A percentile compares a stretch with the other conserved stretches of the same genome.
Evolutionary conservation across 2,113 vertebrate genomes (phyloP).

Genomic region (Ophiodon elongatus): DNA sequence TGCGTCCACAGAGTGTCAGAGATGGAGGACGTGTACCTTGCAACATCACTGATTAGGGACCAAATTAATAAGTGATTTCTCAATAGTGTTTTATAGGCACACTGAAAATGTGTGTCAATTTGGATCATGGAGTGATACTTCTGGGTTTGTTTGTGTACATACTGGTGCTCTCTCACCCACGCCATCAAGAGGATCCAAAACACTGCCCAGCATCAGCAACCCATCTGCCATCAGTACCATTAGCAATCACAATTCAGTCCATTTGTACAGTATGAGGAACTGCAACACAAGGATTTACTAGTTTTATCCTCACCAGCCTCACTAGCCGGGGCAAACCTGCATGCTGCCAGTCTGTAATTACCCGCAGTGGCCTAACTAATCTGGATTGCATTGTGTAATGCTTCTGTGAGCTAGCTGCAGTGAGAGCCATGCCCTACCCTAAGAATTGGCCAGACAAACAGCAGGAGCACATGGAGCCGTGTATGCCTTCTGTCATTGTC

Average conservation of each 20-base stretch:
- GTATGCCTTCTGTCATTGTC: constrained; percentile 39
- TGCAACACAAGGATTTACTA: background rate
- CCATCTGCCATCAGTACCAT: constrained; percentile 30
- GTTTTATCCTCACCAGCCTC: constrained; percentile 10
- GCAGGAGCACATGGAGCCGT: constrained; percentile 53
- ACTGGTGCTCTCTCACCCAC: constrained; percentile 24
- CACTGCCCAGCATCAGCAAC: constrained; percentile 14
- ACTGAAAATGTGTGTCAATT: background rate
- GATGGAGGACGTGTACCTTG: no score
- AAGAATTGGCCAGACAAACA: constrained; percentile 51
- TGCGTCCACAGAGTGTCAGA: no score
- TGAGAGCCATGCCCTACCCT: constrained; percentile 34
- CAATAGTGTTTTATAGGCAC: background rate
- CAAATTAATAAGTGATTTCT: background rate
- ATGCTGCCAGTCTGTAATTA: constrained; percentile 40
- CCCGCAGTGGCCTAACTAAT: constrained; percentile 39
- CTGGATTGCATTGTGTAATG: constrained; percentile 40
- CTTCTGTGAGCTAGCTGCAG: constrained; percentile 30
- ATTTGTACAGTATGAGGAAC: background rate
- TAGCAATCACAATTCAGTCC: constrained; percentile 16
- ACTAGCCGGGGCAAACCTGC: constrained; percentile 21
- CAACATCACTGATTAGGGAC: background rate
- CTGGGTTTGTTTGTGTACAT: constrained; percentile 3
- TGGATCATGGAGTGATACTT: background rate
- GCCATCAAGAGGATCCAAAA: constrained; percentile 12